Conservation (phyloP, 1,140 invertebrate genomes). For the Drosophila arawakana region DNA sequence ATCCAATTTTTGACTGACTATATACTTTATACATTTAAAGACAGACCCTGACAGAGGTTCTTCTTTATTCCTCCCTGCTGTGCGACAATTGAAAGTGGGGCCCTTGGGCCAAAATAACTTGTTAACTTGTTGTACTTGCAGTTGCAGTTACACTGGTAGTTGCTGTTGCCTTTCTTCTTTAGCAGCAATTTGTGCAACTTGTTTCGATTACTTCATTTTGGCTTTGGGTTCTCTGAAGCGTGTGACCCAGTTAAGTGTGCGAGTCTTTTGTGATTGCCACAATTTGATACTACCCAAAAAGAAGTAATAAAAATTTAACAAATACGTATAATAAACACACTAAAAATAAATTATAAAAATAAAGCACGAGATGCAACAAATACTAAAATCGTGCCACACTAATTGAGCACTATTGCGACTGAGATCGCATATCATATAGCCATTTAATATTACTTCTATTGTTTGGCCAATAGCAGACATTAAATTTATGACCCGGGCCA, state of each 20-base stretch:
- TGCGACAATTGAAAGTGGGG: constrained; percentile 72
- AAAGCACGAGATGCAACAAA: constrained; percentile 35
- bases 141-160: constrained; percentile 20
- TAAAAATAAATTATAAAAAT: constrained; percentile 18
- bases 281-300: constrained; percentile 41
- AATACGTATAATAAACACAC: background rate
- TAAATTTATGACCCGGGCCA: constrained; percentile 53
- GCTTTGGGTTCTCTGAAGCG: constrained; percentile 40
- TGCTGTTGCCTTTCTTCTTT: constrained; percentile 27
- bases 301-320: constrained; percentile 37
- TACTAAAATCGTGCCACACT: constrained; percentile 61
- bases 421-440: constrained; percentile 66
- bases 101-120: constrained; percentile 52
- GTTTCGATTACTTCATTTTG: constrained; percentile 66
- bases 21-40: constrained; percentile 8
- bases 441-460: constrained; percentile 39
- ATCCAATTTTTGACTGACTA: constrained; percentile 37
- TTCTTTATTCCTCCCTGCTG: constrained; percentile 29
- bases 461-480: constrained; percentile 48
- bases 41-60: background rate
- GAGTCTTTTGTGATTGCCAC: constrained; percentile 59
- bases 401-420: constrained; percentile 46
- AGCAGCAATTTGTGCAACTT: constrained; percentile 40
- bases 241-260: constrained; percentile 60
- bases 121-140: constrained; percentile 70